Evolutionary conservation across 2,113 vertebrate species (phyloP).

Genomic region (Cnemophilus loriae): DNA sequence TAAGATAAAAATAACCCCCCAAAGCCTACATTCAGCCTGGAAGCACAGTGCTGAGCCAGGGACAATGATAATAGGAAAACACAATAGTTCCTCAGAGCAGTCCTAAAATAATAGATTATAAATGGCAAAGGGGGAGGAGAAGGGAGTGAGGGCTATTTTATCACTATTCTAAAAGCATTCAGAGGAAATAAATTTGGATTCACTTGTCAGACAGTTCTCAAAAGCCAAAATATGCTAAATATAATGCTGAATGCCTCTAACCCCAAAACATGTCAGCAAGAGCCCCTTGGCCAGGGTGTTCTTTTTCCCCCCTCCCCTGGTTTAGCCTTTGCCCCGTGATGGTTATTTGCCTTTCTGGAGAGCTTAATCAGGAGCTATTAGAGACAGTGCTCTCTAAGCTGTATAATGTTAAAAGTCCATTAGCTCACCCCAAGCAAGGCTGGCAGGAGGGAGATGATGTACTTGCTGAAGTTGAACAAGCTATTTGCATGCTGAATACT

Average conservation of each 20-base stretch:
- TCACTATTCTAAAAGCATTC: background rate
- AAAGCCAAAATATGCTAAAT: background rate
- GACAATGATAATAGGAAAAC: background rate
- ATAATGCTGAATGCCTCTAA: constrained; percentile 2
- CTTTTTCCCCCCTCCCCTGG: background rate
- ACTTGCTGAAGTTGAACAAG: constrained; percentile 39
- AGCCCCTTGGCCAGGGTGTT: background rate
- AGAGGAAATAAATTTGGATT: background rate
- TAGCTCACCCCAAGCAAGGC: constrained; percentile 40
- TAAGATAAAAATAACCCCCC: constrained; percentile 38
- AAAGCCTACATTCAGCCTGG: constrained; percentile 26
- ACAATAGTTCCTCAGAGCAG: constrained; percentile 19
- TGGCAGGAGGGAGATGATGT: constrained; percentile 36
- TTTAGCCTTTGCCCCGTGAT: background rate
- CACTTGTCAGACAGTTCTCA: background rate
- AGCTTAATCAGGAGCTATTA: constrained; percentile 37
- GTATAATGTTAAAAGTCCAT: constrained; percentile 32
- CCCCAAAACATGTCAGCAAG: background rate
- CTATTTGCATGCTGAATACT: constrained; percentile 29
- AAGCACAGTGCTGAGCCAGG: constrained; percentile 45
- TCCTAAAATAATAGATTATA: constrained; percentile 36
- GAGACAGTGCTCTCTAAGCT: background rate
- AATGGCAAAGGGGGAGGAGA: background rate
- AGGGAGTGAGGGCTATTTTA: background rate
- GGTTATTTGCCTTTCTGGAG: constrained; percentile 10